Percentiles rank a stretch among this genome's conserved stretches.
Evolutionary conservation across 2,113 vertebrate species (phyloP).

Genomic region (Heterocephalus glaber): DNA sequence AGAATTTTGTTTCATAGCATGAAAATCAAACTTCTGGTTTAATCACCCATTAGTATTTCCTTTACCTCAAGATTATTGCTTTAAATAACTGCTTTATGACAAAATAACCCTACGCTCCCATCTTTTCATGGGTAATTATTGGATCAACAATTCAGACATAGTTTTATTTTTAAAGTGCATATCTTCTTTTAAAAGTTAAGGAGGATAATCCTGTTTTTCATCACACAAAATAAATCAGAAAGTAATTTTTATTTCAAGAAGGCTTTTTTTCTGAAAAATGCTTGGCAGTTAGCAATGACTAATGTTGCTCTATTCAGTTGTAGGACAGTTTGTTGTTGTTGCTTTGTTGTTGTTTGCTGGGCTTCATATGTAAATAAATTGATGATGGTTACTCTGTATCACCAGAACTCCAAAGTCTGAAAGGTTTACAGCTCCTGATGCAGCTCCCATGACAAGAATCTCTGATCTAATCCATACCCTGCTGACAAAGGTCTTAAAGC

Average conservation of each 20-base stretch:
- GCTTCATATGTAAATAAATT: neutral
- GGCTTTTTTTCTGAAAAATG: neutral
- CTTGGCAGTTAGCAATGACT: neutral
- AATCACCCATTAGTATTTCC: conserved; percentile 63
- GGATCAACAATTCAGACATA: neutral
- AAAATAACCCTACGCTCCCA: conserved; percentile 63
- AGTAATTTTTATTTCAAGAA: neutral
- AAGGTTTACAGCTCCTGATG: neutral
- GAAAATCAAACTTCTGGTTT: neutral
- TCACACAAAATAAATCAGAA: neutral
- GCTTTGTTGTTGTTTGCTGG: neutral
- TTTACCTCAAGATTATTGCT: conserved; percentile 71
- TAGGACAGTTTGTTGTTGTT: neutral
- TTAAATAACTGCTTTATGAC: conserved; percentile 71
- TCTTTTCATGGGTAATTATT: conserved; percentile 59
- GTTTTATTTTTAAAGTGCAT: neutral
- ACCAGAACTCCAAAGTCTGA: too few relatives aligned
- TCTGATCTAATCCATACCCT: neutral
- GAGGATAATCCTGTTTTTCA: neutral
- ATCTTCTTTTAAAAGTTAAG: neutral
- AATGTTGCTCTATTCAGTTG: neutral
- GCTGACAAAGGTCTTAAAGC: neutral
- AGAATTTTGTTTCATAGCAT: neutral
- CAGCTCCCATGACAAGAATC: neutral
- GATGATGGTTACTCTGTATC: neutral